Base-by-base conservation (phyloP, 2,797 vertebrate species). In the Tachyglossus aculeatus region DNA sequence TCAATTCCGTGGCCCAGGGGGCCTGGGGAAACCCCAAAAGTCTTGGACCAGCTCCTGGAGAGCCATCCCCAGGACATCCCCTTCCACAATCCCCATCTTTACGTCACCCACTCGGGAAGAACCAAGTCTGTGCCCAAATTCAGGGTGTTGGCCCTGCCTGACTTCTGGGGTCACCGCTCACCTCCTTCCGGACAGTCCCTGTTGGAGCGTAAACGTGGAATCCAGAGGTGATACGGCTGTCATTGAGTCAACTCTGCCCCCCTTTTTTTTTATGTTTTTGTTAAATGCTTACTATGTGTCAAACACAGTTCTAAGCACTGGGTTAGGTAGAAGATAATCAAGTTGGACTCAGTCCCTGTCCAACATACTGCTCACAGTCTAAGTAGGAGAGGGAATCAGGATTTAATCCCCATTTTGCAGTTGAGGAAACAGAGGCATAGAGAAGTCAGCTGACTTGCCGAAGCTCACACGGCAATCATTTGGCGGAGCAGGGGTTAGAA, bases 121-220 rank as follows among this genome's bases (percentile, higher is more conserved):
- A 94, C 94, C 43, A 94, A 74, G 52, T 96, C 96, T 54, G 86
- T 96, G 64, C 88, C 93, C n/a, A 90, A 84, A 27, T 97, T 94
- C 90, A 92, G 83, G 64, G 87, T 90, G 13, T 43, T 96, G 85
- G 95, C 95, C 16, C 96, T 98, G 77, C 95, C 96, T 0, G 96
- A 98, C 82, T 93, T 97, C 77, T 97, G 96, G 96, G 96, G 96
- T 24, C 96, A 98, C 52, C 73, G 88, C n/a, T 83, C 95, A 8
- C 83, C 78, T 19, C 50, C 62, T 9, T 56, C 66, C 71, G 52
- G 74, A 47, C 94, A 96, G 52, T 74, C 91, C 10, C 85, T 96
- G 90, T 25, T 91, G 62, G 85, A 87, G 38, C 93, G 93, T 76
- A 92, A 81, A 66, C 65, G 72, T 4, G 91, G 92, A 32, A 44